Base-by-base conservation (phyloP, 1,140 invertebrate species). In the Anastatus disparis region DNA sequence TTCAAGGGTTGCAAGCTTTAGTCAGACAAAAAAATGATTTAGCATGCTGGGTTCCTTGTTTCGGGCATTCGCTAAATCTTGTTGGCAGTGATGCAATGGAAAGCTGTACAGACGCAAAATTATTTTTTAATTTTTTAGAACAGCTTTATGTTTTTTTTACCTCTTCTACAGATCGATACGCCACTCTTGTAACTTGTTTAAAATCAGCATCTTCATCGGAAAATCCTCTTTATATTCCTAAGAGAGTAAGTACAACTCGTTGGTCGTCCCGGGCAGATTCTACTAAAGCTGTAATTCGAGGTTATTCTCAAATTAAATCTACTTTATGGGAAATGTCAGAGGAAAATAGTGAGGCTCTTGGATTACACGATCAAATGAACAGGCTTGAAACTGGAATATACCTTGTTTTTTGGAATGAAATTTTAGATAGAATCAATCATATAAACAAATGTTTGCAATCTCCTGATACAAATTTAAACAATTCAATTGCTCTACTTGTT, bases 41-140 rank as follows among this genome's bases (percentile, higher is more conserved):
- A 31, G 74, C 74, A 67, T 31, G 42, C 12, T 74, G 52, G 38
- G 65, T 70, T 9, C 73, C 72, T 27, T 74, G 71, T 52, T 35
- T 65, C 17, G 44, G 9, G 8, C 48, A 52, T 22, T 52, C 15
- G 24, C n/a, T 52, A 26, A 52, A 52, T n/a, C 48, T 52, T 22
- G 24, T 22, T 9, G 48, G 48, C 7, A 7, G 24, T 6, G 24
- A 52, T 24, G 48, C 48, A 52, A 9, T 3, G 15, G 48, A 52
- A 24, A n/a, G 17, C 3, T 26, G 7, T 24, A 8, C 7, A 22
- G 22, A 2, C 24, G 20, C 48, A 3, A 52, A 6, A 6, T 10
- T 26, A 7, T 24, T 22, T 24, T 52, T 52, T 26, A 24, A 24
- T 3, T 52, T 52, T 26, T 52, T 52, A 52, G 7, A 52, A 24